Base-by-base conservation (phyloP, 2,113 vertebrate species). In the Nibea albiflora region DNA sequence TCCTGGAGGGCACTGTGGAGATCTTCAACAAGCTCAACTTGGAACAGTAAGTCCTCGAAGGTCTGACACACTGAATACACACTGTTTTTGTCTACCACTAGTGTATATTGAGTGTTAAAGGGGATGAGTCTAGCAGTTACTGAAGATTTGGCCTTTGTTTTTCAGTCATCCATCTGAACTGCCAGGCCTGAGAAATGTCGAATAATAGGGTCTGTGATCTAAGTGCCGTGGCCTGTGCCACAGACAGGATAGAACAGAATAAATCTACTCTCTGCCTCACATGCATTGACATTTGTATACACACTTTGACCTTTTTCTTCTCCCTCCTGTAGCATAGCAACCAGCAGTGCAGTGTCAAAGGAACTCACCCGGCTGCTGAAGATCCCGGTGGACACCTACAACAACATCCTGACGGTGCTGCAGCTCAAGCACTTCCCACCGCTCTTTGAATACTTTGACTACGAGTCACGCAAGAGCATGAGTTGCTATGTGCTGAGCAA, bases 1-100 rank as follows among this genome's bases (percentile, higher is more conserved):
- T 99, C 77, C 89, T 99, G 79, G 98, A 99, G 91, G 99, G 98
- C 85, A 99, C 98, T 0, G 97, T 98, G 92, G 97, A 99, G 88
- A 99, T 99, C 84, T 99, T 99, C 88, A 99, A 98, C 93, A 99
- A 98, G 80, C 97, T 99, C 72, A 99, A 99, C 90, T 91, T 99
- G 84, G 98, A 99, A 87, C 98, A 99, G 98, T 99, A 91, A 96
- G 98, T 96, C 14, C 35, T 11, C 1, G 5, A 19, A 42, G 3
- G n/a, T 44, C 26, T 24, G n/a, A 65, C 19, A 46, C 35, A n/a
- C 20, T 15, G 19, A 39, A 9, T 39, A 39, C 35, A 39, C 35
- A 20, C 17, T 28, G 12, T 24, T 19, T 53, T 63, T 64, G 35
- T 35, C 35, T 35, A 35, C 35, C 35, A 8, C 35, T 39, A 39